Percentiles rank a stretch among this genome's conserved stretches.
Evolutionary conservation across 64 coral and sea anemone species (phyloP).

Genomic region (Anthopleura sola): DNA sequence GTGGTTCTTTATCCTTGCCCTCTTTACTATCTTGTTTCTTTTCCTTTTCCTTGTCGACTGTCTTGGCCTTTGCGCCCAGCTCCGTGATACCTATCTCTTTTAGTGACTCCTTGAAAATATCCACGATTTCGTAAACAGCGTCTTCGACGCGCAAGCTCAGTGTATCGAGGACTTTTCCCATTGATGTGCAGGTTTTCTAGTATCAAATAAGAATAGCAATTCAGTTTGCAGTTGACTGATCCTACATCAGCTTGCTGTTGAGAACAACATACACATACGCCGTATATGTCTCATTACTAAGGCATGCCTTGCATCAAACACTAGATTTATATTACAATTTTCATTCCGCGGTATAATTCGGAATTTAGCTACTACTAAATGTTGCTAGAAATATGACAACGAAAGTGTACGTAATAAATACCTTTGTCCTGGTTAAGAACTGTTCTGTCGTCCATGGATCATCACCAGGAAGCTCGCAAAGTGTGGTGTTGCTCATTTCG

Average conservation of each 20-base stretch:
- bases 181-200: slow-evolving; percentile 76
- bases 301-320: too few species aligned
- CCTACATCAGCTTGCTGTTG: not conserved
- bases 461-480: slow-evolving; percentile 69
- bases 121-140: slow-evolving; percentile 77
- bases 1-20: slow-evolving; percentile 59
- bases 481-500: slow-evolving; percentile 75
- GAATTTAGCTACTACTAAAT: too few species aligned
- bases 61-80: slow-evolving; percentile 54
- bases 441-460: slow-evolving; percentile 82
- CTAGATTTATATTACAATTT: too few species aligned
- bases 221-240: not conserved
- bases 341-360: too few species aligned
- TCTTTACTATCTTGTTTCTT: slow-evolving; percentile 56
- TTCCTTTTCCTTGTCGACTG: slow-evolving; percentile 69
- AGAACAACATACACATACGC: too few species aligned
- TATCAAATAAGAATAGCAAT: not conserved
- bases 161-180: slow-evolving; percentile 59
- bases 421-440: slow-evolving; percentile 68
- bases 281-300: too few species aligned
- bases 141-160: slow-evolving; percentile 79
- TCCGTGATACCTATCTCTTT: slow-evolving; percentile 54
- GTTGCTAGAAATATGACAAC: too few species aligned
- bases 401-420: not conserved
- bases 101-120: slow-evolving; percentile 69